Conservation (phyloP, 2,113 vertebrate genomes). For the Diadophis punctatus region DNA sequence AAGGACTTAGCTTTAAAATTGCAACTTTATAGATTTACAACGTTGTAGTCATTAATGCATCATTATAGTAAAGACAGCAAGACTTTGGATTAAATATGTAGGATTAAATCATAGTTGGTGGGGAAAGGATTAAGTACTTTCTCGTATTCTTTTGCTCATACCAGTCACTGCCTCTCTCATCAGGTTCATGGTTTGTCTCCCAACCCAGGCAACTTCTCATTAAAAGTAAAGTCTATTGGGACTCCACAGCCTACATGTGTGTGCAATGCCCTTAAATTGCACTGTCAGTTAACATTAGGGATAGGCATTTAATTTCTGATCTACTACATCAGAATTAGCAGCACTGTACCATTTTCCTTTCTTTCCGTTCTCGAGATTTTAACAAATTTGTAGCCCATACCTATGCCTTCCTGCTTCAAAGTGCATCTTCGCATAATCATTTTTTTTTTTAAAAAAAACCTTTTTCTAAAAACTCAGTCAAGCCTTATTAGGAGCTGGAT, state of each 20-base stretch:
- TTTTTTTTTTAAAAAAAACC: background rate
- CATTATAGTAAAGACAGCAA: background rate
- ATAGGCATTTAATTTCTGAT: background rate
- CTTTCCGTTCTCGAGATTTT: background rate
- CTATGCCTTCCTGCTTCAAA: background rate
- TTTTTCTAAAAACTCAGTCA: background rate
- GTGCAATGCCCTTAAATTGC: background rate
- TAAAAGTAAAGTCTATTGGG: background rate
- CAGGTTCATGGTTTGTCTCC: background rate
- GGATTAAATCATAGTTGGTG: slow-evolving; percentile 48
- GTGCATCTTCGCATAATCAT: background rate
- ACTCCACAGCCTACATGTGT: background rate
- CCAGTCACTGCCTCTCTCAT: background rate
- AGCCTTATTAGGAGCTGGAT: background rate
- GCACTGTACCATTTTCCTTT: background rate
- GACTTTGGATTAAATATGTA: slow-evolving; percentile 33
- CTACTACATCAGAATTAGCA: background rate
- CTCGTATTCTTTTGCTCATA: background rate
- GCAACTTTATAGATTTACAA: slow-evolving; percentile 52
- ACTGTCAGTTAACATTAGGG: background rate
- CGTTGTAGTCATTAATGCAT: background rate
- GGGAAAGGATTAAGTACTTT: background rate
- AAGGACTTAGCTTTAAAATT: background rate
- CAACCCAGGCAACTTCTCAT: background rate
- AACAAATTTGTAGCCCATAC: background rate